Evolutionary conservation across 2,888 invertebrate genomes (phyloP), one percentile per base, ranked within the genome.

Genomic region (Hirtodrosophila trivittata): DNA sequence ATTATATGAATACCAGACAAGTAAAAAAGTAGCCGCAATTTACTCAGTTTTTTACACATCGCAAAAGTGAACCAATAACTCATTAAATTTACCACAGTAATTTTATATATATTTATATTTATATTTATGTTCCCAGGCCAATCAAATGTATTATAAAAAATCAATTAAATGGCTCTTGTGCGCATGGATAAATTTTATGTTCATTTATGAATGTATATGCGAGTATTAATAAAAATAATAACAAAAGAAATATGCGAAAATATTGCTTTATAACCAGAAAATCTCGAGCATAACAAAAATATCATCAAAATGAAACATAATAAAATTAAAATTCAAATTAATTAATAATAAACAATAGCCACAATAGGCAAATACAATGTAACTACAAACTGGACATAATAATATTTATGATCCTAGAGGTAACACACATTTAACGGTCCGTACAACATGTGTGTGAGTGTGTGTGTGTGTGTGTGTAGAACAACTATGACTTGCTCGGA

Each of bases 311-410:
- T 14, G 35, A 10, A 33, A 30, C 33, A 49, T 14, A 49, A 60
- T 32, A 21, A 35, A 51, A 56, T 43, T 33, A 46, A 52, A 54
- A 57, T 55, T 62, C 66, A 52, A 54, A 57, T 55, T 62, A 70
- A 70, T 70, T 70, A 67, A 64, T 67, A 32, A 57, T 54, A 46
- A 72, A 52, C 71, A 67, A 67, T 54, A 16, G 46, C 0, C 9
- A 14, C 1, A 25, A 33, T 21, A 35, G 30, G 26, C 59, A 37
- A 47, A 9, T 21, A 12, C 26, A 47, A 51, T 25, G 21, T 6
- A 14, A 32, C 43, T n/a, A 5, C 46, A 55, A 13, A 41, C 12
- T 16, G 26, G 9, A 9, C 37, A 54, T 28, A 54, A 46, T 45
- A 69, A 60, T 60, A 66, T 50, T 60, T 60, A 55, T 65, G 45